Percentiles rank a stretch among this genome's conserved stretches.
These are phyloP conservation scores for Flexamia atlantica DNA, from an alignment of 2,888 invertebrate species.

Conservation along the genomic window DNA sequence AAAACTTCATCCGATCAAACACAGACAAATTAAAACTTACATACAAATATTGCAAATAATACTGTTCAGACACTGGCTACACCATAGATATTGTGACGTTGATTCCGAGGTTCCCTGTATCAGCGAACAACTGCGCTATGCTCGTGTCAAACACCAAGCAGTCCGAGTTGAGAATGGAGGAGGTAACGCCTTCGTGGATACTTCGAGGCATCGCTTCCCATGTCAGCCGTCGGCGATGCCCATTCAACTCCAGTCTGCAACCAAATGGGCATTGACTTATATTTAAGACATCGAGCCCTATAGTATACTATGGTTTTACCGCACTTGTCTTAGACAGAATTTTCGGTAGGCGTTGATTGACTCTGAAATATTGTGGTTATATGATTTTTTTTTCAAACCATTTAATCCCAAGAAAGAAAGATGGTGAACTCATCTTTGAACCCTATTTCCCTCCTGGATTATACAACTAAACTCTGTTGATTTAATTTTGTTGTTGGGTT, in stretches of 20 bases:
- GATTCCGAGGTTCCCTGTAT: slow-evolving; percentile 99
- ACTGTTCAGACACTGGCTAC: slow-evolving; percentile 58
- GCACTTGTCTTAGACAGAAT: no score
- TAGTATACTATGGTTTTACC: no score
- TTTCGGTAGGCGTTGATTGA: no score
- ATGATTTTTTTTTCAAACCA: no score
- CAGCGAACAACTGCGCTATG: slow-evolving; percentile 98
- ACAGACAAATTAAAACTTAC: neutral
- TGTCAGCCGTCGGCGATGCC: slow-evolving; percentile 94
- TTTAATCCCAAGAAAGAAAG: no score
- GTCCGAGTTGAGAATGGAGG: slow-evolving; percentile 98
- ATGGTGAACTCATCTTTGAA: no score
- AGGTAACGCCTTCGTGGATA: slow-evolving; percentile 98
- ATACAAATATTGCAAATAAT: neutral
- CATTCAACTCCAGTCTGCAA: slow-evolving; percentile 95
- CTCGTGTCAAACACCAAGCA: slow-evolving; percentile 99
- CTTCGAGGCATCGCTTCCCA: slow-evolving; percentile 99
- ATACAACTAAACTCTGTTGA: no score
- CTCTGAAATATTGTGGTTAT: no score
- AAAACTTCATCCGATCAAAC: neutral
- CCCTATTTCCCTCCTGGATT: no score
- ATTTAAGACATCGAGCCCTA: no score
- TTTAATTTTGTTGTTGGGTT: no score
- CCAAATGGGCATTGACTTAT: neutral
- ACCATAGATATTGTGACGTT: slow-evolving; percentile 98